These are phyloP conservation scores for Aegotheles bennettii DNA, from an alignment of 2,113 vertebrate species.

Conservation along the genomic window DNA sequence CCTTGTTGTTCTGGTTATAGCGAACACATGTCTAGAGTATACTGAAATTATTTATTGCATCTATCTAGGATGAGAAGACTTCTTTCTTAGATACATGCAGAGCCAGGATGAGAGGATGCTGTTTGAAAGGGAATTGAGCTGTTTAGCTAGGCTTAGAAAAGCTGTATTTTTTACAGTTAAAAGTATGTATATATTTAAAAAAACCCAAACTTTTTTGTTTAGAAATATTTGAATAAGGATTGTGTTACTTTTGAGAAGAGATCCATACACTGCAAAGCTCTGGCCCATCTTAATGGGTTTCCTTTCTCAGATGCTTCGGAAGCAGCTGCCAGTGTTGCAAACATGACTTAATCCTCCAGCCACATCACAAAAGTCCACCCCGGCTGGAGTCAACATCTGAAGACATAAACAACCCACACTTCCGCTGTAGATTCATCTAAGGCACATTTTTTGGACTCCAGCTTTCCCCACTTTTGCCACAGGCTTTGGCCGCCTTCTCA, in stretches of 20 bases:
- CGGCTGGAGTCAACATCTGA: not conserved
- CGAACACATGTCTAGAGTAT: not conserved
- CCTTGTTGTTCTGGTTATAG: not conserved
- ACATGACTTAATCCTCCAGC: conserved; percentile 34
- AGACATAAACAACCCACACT: conserved; percentile 14
- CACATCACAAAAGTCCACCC: conserved; percentile 56
- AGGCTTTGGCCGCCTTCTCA: not conserved
- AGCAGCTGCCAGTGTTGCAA: conserved; percentile 42
- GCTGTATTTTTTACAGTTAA: not conserved
- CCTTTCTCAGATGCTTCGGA: not conserved
- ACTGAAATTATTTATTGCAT: not conserved
- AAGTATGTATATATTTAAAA: not conserved
- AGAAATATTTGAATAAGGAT: not conserved
- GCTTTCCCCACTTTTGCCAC: not conserved
- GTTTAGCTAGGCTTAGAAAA: not conserved
- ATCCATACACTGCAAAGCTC: not conserved
- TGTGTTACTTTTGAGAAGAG: not conserved
- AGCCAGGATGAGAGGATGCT: not conserved
- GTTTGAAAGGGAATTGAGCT: not conserved
- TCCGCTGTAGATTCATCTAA: not conserved
- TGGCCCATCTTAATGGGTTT: not conserved
- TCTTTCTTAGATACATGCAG: not conserved
- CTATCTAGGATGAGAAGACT: not conserved
- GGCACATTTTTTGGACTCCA: not conserved
- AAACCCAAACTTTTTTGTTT: not conserved